Conservation (phyloP, 2,113 vertebrate genomes). For the Cryptomyrus ogoouensis region DNA sequence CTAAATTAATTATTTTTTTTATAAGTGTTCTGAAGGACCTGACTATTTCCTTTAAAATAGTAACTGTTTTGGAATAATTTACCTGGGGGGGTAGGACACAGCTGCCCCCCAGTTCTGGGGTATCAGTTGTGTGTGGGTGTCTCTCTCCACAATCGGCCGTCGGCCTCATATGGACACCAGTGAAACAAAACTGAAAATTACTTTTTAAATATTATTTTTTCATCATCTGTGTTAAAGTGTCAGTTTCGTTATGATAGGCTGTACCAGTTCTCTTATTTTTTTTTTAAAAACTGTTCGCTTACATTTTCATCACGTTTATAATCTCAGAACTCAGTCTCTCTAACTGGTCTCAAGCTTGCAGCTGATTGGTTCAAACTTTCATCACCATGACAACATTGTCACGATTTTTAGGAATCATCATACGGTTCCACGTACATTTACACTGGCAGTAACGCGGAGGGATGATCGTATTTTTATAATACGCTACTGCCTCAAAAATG, state of each 20-base stretch:
- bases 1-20: neutral
- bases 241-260: neutral
- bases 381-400: conserved; percentile 10
- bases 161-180: neutral
- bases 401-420: neutral
- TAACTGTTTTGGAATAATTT: neutral
- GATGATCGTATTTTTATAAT: neutral
- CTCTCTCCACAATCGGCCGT: neutral
- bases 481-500: neutral
- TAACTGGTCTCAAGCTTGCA: neutral
- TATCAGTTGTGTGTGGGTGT: conserved; percentile 1
- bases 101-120: neutral
- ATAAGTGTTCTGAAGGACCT: neutral
- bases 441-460: too few relatives aligned
- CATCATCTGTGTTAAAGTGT: neutral
- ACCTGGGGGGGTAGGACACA: neutral
- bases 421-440: neutral
- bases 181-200: neutral
- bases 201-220: neutral
- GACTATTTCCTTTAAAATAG: neutral
- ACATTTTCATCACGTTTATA: neutral
- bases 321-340: neutral
- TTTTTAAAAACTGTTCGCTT: neutral
- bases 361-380: neutral
- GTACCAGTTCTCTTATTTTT: neutral